Percentiles rank a stretch among this genome's conserved stretches.
These are phyloP conservation scores for Ramphastos sulfuratus DNA, from an alignment of 2,113 vertebrate genomes.

Conservation along the genomic window DNA sequence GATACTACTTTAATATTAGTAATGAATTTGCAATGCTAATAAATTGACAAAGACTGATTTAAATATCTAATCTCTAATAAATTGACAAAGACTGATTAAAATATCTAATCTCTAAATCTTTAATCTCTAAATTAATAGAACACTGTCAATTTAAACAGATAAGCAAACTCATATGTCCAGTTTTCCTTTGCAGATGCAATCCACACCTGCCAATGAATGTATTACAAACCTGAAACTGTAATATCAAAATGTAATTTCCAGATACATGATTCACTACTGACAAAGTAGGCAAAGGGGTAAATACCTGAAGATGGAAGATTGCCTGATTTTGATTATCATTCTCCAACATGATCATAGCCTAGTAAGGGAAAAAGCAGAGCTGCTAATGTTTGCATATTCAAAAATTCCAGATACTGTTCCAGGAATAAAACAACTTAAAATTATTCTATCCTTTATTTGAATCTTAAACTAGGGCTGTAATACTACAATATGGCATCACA, in stretches of 20 bases:
- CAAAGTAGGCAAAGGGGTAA: neutral
- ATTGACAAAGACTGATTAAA: neutral
- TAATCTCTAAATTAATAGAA: neutral
- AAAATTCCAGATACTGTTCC: neutral
- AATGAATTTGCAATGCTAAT: neutral
- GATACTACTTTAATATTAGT: no score
- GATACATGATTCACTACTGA: neutral
- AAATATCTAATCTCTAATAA: neutral
- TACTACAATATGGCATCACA: neutral
- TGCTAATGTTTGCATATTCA: neutral
- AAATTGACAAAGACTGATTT: neutral
- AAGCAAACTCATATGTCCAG: neutral
- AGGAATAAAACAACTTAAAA: neutral
- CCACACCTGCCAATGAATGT: neutral
- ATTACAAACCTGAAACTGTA: neutral
- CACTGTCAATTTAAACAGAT: neutral
- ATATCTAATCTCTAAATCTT: neutral
- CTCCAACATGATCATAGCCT: neutral
- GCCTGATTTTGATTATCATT: neutral
- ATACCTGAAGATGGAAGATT: neutral
- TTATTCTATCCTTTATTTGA: neutral
- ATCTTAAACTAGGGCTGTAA: neutral
- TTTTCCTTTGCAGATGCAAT: neutral
- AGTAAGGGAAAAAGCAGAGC: neutral
- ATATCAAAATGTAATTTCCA: neutral